Base-by-base conservation (phyloP, 2,113 vertebrate genomes). In the Pithys albifrons region DNA sequence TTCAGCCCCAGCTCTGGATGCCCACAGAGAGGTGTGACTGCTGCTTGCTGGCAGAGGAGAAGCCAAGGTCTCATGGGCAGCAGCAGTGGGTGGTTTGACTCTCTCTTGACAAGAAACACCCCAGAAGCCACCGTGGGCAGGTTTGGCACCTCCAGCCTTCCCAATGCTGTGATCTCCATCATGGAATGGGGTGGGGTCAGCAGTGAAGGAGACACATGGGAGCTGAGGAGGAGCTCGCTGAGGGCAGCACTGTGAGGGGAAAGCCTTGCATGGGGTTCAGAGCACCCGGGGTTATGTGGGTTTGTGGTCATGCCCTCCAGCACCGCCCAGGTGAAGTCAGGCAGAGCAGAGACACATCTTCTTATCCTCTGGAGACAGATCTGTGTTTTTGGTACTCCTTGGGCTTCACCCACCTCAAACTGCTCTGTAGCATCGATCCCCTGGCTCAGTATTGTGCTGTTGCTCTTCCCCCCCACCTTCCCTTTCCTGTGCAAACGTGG, bases 1-100 rank as follows among this genome's bases (percentile, higher is more conserved):
- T 69, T 69, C 78, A 75, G 74, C 58, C 52, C 14, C 75, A 59
- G 10, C 90, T 91, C 51, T n/a, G 88, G 95, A 79, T 93, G 96
- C 94, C 92, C 70, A 94, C 91, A 88, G 82, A 93, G 82, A 76
- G 5, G 16, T 79, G 16, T 79, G 78, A 49, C 92, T 93, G 58
- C 92, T 93, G 71, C 82, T 75, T 13, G 19, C 49, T 76, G 90
- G 85, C 92, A 92, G 78, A 79, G 37, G 43, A 22, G 66, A 91
- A 88, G 85, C 55, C 3, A 19, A 83, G 82, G 91, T 85, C 94
- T 85, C 41, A 58, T 2, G 0, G 67, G 78, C 82, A 88, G 71
- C 62, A 93, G 54, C 75, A 46, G 78, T 91, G 91, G 79, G 92
- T 54, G 92, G 92, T 72, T 93, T 83, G 82, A 90, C 69, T 90